A percentile compares a stretch with the other conserved stretches of the same genome.
Evolutionary conservation across 2,797 vertebrate genomes (phyloP).

Genomic region (Vespertilio murinus): DNA sequence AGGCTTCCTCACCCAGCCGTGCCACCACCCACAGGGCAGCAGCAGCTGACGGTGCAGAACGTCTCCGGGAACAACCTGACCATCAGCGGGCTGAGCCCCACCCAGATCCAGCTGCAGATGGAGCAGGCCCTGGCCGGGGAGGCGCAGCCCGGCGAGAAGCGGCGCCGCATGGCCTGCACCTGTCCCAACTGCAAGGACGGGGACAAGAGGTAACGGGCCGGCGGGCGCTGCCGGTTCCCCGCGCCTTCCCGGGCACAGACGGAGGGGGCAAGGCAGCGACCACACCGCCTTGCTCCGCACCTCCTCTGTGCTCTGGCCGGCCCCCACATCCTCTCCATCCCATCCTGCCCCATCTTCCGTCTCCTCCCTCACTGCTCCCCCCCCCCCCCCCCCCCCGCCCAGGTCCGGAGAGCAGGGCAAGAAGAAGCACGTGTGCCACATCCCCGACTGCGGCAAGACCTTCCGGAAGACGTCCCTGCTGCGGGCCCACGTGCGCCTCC

Average conservation of each 20-base stretch:
- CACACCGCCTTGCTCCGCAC: neutral
- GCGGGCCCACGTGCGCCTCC: slow-evolving; percentile 94
- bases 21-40: slow-evolving; percentile 88
- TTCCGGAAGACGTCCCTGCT: slow-evolving; percentile 97
- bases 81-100: slow-evolving; percentile 89
- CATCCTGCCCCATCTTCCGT: neutral
- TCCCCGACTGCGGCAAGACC: slow-evolving; percentile 95
- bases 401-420: slow-evolving; percentile 95
- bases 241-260: neutral
- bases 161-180: slow-evolving; percentile 96
- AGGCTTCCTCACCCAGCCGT: neutral
- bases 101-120: slow-evolving; percentile 92
- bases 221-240: neutral
- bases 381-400: neutral
- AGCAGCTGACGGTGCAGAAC: slow-evolving; percentile 96
- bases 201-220: slow-evolving; percentile 90
- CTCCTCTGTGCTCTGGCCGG: neutral
- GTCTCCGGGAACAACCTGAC: slow-evolving; percentile 93
- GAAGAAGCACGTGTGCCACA: slow-evolving; percentile 98
- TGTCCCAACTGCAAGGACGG: slow-evolving; percentile 99
- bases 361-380: neutral
- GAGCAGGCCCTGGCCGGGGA: slow-evolving; percentile 94
- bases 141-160: slow-evolving; percentile 93
- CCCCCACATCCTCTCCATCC: neutral
- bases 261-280: neutral